Evolutionary conservation across 2,888 invertebrate genomes (phyloP), one percentile per base, ranked within the genome.

Genomic region (Thyatira batis): DNA sequence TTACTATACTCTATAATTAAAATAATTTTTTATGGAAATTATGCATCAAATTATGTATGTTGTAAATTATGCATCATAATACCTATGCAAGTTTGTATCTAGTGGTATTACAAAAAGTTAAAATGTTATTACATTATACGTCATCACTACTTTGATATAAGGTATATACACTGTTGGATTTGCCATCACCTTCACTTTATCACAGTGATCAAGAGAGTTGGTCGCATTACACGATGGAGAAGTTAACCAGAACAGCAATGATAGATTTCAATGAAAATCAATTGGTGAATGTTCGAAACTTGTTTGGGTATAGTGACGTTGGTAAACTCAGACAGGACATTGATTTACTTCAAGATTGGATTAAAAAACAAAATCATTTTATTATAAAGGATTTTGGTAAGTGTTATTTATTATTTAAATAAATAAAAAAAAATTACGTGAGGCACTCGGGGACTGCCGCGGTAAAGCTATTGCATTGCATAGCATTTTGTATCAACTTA

Each of bases 291-390:
- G 71, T 76, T 0, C 57, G 77, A 21, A 63, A 63, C 51, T 20
- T 51, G 13, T 64, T 60, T 2, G 61, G 66, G 23, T 70, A 73
- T 17, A 64, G 66, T 0, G 65, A 71, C 9, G 39, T 55, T 1
- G 58, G 60, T 45, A 65, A 62, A 28, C 54, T 77, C 3, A 53
- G 58, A 3, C 72, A 74, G 33, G 69, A 74, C 3, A 55, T 76
- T 0, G 60, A 66, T 43, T 44, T 66, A 0, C 55, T 76, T 20
- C 62, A 61, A 2, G 46, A 61, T 45, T 76, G 76, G 76, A 50
- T 75, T n/a, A 49, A 58, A 13, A 53, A 61, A 1, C 71, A 71
- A 46, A 67, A 62, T 20, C 72, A 71, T 49, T 63, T 75, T 43
- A 51, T 62, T 0, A 63, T 65, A 9, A 65, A 54, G 27, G 60